Conservation (phyloP, 2,888 invertebrate genomes). For the Hecatera dysodea region DNA sequence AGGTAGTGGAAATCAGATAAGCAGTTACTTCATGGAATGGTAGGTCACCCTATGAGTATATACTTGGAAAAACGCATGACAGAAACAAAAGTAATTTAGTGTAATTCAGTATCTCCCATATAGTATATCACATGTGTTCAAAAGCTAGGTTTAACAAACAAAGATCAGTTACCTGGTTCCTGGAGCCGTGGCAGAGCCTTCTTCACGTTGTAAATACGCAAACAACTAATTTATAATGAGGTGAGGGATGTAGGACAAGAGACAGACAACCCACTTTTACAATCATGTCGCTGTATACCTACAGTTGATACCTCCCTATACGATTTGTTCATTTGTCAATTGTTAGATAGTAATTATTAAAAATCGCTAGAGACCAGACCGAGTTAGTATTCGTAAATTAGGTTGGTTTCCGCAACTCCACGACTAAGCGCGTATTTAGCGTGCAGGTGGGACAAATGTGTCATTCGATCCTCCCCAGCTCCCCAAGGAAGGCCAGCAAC, state of each 20-base stretch:
- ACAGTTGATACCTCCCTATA: no score
- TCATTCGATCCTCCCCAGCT: no score
- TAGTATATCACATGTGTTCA: background rate
- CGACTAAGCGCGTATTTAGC: no score
- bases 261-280: slow-evolving; percentile 23
- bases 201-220: slow-evolving; percentile 74
- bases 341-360: background rate
- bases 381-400: no score
- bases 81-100: background rate
- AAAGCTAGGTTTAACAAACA: slow-evolving; percentile 21
- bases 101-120: background rate
- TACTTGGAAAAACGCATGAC: no score
- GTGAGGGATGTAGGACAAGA: slow-evolving; percentile 70
- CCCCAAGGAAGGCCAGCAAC: no score
- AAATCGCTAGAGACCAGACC: background rate
- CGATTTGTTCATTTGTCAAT: background rate
- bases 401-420: no score
- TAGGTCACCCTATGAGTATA: no score
- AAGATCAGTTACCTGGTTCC: slow-evolving; percentile 7
- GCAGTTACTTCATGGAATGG: no score
- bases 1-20: no score
- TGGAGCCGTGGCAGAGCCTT: slow-evolving; percentile 44
- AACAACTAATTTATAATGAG: slow-evolving; percentile 79
- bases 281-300: background rate
- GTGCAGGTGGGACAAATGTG: no score